Base-by-base conservation (phyloP, 2,113 vertebrate genomes). In the Corythoichthys intestinalis region DNA sequence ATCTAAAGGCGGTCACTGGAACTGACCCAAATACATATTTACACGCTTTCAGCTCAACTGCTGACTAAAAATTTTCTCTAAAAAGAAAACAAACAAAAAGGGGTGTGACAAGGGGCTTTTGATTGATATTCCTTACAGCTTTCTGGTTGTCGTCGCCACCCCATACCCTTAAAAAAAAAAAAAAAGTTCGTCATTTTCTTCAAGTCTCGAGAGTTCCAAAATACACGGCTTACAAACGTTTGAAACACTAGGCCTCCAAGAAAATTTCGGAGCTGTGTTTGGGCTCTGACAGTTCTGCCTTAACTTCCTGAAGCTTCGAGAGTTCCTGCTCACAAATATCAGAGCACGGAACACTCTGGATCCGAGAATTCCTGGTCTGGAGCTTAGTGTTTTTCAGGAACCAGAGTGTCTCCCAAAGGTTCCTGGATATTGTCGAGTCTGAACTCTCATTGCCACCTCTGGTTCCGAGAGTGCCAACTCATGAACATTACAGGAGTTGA, bases 11-110 rank as follows among this genome's bases (percentile, higher is more conserved):
- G 94, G 94, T 94, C 94, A 92, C 87, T 94, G 93, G 81, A 95
- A 96, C 93, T 94, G 94, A 96, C 95, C 94, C 87, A 92, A 90
- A 92, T 80, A 93, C 87, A 89, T 94, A 94, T 96, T 90, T 94
- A 95, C 94, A 97, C 58, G 82, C 56, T 86, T 93, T 93, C 94
- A 86, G 87, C 94, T 84, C 67, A 11, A 79, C 46, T 81, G 93
- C 94, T 89, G 91, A 91, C 91, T 91, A 91, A 89, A 88, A 90
- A 88, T 88, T 80, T 92, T 82, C 90, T 79, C 92, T 92, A 93
- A 92, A 91, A 92, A 90, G 91, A 92, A 84, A 86, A 81, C 86
- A 91, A 90, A 89, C 86, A 87, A 89, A 92, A 88, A 84, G 84
- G 34, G 12, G 56, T 89, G 69, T 89, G 13, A 93, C 90, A 92